These are phyloP conservation scores for Pterophyllum scalare DNA, from an alignment of 2,113 vertebrate genomes.

Conservation along the genomic window DNA sequence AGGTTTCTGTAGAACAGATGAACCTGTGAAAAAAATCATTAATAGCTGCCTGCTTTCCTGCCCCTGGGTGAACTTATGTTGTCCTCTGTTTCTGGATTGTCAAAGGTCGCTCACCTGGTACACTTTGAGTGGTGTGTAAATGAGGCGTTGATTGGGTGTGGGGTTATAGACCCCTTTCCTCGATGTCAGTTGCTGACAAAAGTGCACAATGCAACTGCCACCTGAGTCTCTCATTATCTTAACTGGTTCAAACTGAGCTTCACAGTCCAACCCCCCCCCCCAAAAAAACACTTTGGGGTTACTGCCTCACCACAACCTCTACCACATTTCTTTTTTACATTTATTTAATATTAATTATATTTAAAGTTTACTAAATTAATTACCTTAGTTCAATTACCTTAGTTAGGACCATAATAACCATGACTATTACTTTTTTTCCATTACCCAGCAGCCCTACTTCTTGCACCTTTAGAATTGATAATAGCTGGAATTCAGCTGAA, in stretches of 20 bases:
- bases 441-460: slow-evolving; percentile 1
- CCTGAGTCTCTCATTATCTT: not conserved
- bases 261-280: not conserved
- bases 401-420: not conserved
- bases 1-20: not conserved
- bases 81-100: not conserved
- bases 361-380: not conserved
- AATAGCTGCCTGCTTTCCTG: not conserved
- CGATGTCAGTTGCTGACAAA: not conserved
- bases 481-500: not conserved
- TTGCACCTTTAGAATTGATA: not conserved
- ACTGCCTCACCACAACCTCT: not conserved
- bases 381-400: no score
- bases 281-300: not conserved
- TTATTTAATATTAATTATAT: not conserved
- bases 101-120: not conserved
- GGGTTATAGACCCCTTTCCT: not conserved
- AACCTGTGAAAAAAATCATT: not conserved
- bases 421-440: not conserved
- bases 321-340: not conserved
- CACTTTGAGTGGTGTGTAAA: not conserved
- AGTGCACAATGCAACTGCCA: not conserved
- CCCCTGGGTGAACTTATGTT: not conserved
- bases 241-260: not conserved
- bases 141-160: not conserved